Evolutionary conservation across 2,888 invertebrate species (phyloP).

Genomic region (Epirrhoe tristata): DNA sequence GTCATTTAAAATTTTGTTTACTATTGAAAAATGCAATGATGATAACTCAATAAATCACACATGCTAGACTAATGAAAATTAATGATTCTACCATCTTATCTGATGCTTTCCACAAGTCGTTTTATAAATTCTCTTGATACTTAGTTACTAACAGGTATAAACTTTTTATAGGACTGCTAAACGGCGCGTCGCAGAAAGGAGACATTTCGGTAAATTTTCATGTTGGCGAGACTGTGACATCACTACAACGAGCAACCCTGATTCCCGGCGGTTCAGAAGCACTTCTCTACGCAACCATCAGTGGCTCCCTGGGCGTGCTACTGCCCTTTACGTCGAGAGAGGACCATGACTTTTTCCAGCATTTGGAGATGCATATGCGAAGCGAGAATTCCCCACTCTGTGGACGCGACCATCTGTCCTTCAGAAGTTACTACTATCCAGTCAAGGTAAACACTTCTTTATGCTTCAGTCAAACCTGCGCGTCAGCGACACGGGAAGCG

Average conservation of each 20-base stretch:
- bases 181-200: constrained; percentile 99
- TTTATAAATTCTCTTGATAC: not conserved
- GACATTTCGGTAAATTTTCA: constrained; percentile 97
- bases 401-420: constrained; percentile 98
- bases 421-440: constrained; percentile 98
- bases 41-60: constrained; percentile 74
- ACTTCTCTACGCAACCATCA: constrained; percentile 97
- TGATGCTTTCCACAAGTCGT: constrained; percentile 45
- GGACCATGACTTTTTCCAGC: constrained; percentile 99
- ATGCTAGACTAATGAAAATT: constrained; percentile 85
- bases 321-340: constrained; percentile 98
- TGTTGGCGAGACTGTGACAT: constrained; percentile 97
- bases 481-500: no score
- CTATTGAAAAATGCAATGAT: constrained; percentile 54
- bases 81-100: constrained; percentile 72
- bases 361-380: constrained; percentile 99
- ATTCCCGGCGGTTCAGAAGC: constrained; percentile 99
- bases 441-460: constrained; percentile 88
- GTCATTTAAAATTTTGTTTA: not conserved
- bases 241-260: constrained; percentile 97
- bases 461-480: no score
- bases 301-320: constrained; percentile 96
- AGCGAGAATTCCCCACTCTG: constrained; percentile 98
- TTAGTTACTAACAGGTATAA: constrained; percentile 1
- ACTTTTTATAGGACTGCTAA: constrained; percentile 89